Evolutionary conservation across 2,888 invertebrate genomes (phyloP).

Genomic region (Heliconius hortense): DNA sequence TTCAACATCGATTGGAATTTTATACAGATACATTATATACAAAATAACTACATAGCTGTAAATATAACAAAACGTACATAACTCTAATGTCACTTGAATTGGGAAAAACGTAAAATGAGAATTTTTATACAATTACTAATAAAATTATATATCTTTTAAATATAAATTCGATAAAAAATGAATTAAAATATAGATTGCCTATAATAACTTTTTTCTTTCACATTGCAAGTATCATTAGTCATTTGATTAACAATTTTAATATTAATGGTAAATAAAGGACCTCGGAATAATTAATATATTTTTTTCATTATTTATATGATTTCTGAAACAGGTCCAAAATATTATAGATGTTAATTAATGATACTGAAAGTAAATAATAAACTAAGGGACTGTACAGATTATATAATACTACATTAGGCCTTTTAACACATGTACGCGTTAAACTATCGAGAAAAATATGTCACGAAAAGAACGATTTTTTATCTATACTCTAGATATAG

Average conservation of each 20-base stretch:
- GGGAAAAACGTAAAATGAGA: background rate
- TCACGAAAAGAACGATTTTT: background rate
- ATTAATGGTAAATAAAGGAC: constrained; percentile 10
- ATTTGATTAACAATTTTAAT: constrained; percentile 1
- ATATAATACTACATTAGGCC: constrained; percentile 38
- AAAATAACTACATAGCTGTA: constrained; percentile 39
- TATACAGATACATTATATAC: constrained; percentile 46
- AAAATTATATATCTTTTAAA: background rate
- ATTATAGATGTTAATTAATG: background rate
- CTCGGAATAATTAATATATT: background rate
- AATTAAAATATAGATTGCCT: background rate
- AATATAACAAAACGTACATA: constrained; percentile 28
- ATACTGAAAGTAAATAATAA: constrained; percentile 23
- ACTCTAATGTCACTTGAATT: constrained; percentile 5
- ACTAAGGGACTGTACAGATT: constrained; percentile 36
- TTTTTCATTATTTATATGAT: background rate
- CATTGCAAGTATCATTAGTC: background rate
- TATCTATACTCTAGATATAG: background rate
- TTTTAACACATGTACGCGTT: constrained; percentile 1
- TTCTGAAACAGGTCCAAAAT: constrained; percentile 16
- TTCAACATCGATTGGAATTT: constrained; percentile 28
- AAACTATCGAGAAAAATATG: constrained; percentile 16
- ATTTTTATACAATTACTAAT: background rate
- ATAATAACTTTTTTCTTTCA: background rate
- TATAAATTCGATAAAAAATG: background rate